These are phyloP conservation scores for Panopea generosa DNA, from an alignment of 2,888 invertebrate species.

Conservation along the genomic window DNA sequence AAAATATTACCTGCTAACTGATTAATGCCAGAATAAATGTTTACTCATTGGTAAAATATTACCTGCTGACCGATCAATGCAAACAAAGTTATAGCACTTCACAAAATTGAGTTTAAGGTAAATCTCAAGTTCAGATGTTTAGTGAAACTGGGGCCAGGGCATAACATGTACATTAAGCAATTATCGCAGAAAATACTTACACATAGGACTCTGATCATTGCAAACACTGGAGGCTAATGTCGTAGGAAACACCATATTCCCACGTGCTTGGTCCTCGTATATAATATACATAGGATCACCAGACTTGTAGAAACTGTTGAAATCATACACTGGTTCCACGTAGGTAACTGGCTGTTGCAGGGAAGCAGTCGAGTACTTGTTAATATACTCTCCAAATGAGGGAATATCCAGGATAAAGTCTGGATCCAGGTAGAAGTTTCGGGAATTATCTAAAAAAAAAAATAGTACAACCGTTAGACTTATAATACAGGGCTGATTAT, in stretches of 20 bases:
- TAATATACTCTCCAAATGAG: constrained; percentile 70
- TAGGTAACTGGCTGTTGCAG: constrained; percentile 56
- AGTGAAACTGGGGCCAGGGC: too few species aligned
- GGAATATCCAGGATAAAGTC: constrained; percentile 68
- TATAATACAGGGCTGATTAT: too few species aligned
- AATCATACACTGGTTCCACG: constrained; percentile 38
- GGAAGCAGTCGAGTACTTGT: constrained; percentile 70
- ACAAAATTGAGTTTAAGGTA: too few species aligned
- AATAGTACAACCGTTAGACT: too few species aligned
- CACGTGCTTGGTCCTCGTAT: constrained; percentile 69
- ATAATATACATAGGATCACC: constrained; percentile 80
- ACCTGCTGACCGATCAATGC: too few species aligned
- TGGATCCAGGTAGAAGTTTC: constrained; percentile 81
- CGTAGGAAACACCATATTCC: constrained; percentile 72
- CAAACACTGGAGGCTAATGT: constrained; percentile 69
- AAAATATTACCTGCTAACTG: too few species aligned
- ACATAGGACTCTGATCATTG: constrained; percentile 77
- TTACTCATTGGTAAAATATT: too few species aligned
- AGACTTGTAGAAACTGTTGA: constrained; percentile 65
- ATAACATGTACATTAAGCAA: too few species aligned
- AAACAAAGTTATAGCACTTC: too few species aligned
- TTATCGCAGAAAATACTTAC: too few species aligned
- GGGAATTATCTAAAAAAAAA: constrained; percentile 74
- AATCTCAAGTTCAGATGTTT: too few species aligned
- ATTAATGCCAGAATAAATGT: too few species aligned